These are phyloP conservation scores for Probaryconus sp. DNA, from an alignment of 1,140 invertebrate species.

Conservation along the genomic window DNA sequence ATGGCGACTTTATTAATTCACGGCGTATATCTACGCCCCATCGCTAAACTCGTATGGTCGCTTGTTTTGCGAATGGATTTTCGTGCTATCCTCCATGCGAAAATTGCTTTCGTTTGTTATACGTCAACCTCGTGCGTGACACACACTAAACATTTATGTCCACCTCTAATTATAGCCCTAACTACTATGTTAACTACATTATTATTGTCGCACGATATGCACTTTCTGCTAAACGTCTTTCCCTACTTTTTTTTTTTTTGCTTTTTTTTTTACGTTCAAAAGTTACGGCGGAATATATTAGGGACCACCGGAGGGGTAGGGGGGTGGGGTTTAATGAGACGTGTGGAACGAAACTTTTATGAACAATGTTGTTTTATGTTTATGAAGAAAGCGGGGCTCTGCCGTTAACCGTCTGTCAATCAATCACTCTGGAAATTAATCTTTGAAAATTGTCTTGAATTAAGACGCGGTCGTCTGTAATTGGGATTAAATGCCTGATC, in stretches of 20 bases:
- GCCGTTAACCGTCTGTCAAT: no score
- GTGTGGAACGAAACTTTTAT: slow-evolving; percentile 11
- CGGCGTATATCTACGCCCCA: slow-evolving; percentile 45
- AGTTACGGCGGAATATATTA: no score
- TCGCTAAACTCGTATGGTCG: slow-evolving; percentile 31
- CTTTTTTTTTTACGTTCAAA: no score
- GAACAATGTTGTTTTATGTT: no score
- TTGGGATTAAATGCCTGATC: no score
- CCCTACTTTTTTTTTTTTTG: no score
- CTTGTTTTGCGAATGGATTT: slow-evolving; percentile 56
- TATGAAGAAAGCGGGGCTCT: no score
- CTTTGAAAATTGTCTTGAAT: no score
- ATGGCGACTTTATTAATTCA: slow-evolving; percentile 69
- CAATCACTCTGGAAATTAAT: no score
- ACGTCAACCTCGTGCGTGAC: slow-evolving; percentile 33
- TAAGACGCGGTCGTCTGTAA: no score
- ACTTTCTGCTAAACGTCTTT: slow-evolving; percentile 13
- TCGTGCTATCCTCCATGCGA: slow-evolving; percentile 14
- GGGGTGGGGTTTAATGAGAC: no score
- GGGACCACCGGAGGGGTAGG: no score
- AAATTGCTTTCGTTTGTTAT: slow-evolving; percentile 36
- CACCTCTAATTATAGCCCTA: slow-evolving; percentile 34
- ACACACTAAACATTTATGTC: slow-evolving; percentile 52
- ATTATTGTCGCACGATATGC: slow-evolving; percentile 23
- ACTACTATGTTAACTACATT: slow-evolving; percentile 30